A percentile compares a stretch with the other conserved stretches of the same genome.
phyloP scores from a whole-genome alignment of 2,888 invertebrate genomes.

The Leucophora obtusa region DNA sequence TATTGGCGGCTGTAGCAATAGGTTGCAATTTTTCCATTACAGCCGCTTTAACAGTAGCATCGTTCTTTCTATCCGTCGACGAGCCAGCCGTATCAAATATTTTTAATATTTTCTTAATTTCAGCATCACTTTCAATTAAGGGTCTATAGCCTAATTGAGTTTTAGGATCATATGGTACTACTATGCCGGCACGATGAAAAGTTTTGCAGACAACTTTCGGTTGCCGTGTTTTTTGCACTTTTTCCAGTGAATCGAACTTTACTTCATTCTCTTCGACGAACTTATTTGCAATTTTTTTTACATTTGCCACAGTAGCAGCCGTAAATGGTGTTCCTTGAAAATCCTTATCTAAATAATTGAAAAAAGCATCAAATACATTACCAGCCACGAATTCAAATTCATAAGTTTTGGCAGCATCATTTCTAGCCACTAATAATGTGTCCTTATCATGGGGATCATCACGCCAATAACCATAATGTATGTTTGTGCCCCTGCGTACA shows the following conservation, averaged over 20 bases:
- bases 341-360: constrained; percentile 74
- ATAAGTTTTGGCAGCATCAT: constrained; percentile 84
- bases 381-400: constrained; percentile 84
- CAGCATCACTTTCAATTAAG: constrained; percentile 84
- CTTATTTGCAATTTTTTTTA: constrained; percentile 82
- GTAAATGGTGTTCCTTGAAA: constrained; percentile 81
- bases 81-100: constrained; percentile 82
- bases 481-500: constrained; percentile 84
- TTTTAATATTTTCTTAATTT: constrained; percentile 84
- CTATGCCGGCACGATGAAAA: constrained; percentile 90
- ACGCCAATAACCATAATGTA: constrained; percentile 94
- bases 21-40: constrained; percentile 87
- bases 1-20: constrained; percentile 84
- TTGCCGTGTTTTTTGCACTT: constrained; percentile 82
- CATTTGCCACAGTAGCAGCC: constrained; percentile 81
- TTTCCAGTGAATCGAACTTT: constrained; percentile 80
- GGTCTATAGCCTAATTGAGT: constrained; percentile 91
- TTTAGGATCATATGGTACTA: constrained; percentile 90
- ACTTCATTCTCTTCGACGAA: constrained; percentile 83
- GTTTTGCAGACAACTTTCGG: constrained; percentile 84
- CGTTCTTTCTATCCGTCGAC: constrained; percentile 76
- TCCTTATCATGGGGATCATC: constrained; percentile 88
- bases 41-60: constrained; percentile 80
- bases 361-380: constrained; percentile 75
- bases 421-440: constrained; percentile 86